Conservation (phyloP, 2,888 invertebrate genomes). For the Hylaea fasciaria region DNA sequence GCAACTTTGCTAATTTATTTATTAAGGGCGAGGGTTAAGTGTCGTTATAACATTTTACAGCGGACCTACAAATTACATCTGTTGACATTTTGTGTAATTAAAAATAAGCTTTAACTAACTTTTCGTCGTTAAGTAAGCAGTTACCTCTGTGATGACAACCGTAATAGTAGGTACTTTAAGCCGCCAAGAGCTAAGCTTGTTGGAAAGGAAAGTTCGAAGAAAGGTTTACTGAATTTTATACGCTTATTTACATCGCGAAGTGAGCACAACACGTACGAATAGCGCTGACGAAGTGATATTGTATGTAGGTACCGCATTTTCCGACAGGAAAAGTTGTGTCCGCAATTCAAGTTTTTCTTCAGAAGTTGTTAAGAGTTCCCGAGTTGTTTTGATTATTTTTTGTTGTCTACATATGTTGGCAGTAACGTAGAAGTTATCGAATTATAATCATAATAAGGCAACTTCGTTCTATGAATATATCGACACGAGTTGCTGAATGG, state of each 20-base stretch:
- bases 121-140: constrained; percentile 33
- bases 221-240: constrained; percentile 9
- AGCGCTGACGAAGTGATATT: constrained; percentile 40
- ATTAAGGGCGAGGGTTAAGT: constrained; percentile 39
- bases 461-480: constrained; percentile 30
- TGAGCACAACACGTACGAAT: constrained; percentile 20
- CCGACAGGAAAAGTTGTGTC: constrained; percentile 56
- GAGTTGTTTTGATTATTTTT: constrained; percentile 54
- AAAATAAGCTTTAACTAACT: constrained; percentile 37
- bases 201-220: constrained; percentile 3
- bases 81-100: constrained; percentile 39
- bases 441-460: constrained; percentile 41
- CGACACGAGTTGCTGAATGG: constrained; percentile 15
- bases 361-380: constrained; percentile 60
- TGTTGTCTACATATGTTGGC: constrained; percentile 35
- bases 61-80: constrained; percentile 38
- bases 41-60: constrained; percentile 40
- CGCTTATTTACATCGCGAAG: constrained; percentile 2
- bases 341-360: constrained; percentile 62
- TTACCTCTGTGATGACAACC: constrained; percentile 12
- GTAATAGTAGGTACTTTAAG: constrained; percentile 10
- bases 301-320: constrained; percentile 53
- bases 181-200: constrained; percentile 1
- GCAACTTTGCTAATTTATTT: constrained; percentile 38
- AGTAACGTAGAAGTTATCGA: constrained; percentile 41